Evolutionary conservation across 2,113 vertebrate species (phyloP).

Genomic region (Phalacrocorax carbo): DNA sequence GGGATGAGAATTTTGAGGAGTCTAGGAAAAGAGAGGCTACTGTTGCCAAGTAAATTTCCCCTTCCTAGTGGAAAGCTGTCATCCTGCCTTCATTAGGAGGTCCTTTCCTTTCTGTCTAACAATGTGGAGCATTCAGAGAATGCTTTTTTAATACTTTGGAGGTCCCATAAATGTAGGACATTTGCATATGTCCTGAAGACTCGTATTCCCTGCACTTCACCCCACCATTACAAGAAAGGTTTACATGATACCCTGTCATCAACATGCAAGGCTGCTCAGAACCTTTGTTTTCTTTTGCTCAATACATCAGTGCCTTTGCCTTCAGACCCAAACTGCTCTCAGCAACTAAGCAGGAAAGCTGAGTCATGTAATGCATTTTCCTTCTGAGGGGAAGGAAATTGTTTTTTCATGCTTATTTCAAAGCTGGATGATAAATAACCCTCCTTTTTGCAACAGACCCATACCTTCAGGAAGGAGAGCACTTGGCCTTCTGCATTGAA

Average conservation of each 20-base stretch:
- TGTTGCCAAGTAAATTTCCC: neutral
- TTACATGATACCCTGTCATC: neutral
- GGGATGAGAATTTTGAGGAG: neutral
- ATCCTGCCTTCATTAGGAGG: neutral
- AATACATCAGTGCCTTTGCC: neutral
- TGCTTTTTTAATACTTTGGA: neutral
- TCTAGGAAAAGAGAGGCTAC: neutral
- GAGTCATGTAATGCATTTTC: neutral
- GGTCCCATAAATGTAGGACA: neutral
- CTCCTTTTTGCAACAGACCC: neutral
- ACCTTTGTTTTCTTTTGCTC: neutral
- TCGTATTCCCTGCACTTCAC: neutral
- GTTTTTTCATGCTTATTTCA: neutral
- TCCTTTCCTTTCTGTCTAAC: neutral
- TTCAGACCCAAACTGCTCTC: neutral
- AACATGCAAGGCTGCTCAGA: fast-evolving
- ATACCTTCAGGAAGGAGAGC: neutral
- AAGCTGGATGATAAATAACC: neutral
- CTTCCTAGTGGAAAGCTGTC: neutral
- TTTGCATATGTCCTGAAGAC: neutral
- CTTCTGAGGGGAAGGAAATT: neutral
- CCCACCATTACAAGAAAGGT: neutral
- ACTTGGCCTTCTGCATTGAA: neutral
- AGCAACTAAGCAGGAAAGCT: neutral
- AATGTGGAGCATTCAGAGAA: neutral